Base-by-base conservation (phyloP, 2,113 vertebrate genomes). In the Vicugna pacos region DNA sequence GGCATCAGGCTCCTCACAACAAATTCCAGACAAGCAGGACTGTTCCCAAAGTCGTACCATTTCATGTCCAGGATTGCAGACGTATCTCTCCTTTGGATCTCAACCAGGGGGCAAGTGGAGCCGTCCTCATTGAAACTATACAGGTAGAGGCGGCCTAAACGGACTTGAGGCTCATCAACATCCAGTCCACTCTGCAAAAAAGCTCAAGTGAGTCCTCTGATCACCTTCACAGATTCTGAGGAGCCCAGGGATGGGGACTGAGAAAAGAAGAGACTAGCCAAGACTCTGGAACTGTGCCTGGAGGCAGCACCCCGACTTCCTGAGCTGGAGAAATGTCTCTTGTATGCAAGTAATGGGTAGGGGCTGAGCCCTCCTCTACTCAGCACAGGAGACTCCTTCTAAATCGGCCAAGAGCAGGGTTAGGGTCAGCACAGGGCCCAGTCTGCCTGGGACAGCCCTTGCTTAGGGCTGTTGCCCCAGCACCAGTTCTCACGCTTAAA, bases 41-140 rank as follows among this genome's bases (percentile, higher is more conserved):
- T 10, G 35, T 76, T 15, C 42, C 3, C 69, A 13, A 38, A 48
- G 11, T 9, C 0, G 97, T 98, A 99, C 99, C 99, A 99, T 98
- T 99, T 99, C 92, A 99, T 98, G 97, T 99, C 99, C 93, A 99
- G 98, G 97, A 99, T 97, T 20, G 99, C 99, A 0, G 99, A 89
- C 0, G 99, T 99, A 90, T 99, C 99, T 10, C 99, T 98, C 76
- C 98, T 98, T 83, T 99, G 99, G 42, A 99, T 95, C 93, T 99
- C 99, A 0, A 96, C 98, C 77, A 99, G 98, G 0, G 99, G 99
- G 14, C 98, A 97, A 82, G 95, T 97, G 0, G 97, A 79, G 79
- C 93, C 97, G 10, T 99, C 98, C 58, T 98, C 98, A 0, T 62
- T 93, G 95, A 99, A 99, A 81, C 98, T 96, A 95, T 99, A 99